These are phyloP conservation scores for Itoplectis maculator DNA, from an alignment of 2,888 invertebrate species.

Conservation along the genomic window DNA sequence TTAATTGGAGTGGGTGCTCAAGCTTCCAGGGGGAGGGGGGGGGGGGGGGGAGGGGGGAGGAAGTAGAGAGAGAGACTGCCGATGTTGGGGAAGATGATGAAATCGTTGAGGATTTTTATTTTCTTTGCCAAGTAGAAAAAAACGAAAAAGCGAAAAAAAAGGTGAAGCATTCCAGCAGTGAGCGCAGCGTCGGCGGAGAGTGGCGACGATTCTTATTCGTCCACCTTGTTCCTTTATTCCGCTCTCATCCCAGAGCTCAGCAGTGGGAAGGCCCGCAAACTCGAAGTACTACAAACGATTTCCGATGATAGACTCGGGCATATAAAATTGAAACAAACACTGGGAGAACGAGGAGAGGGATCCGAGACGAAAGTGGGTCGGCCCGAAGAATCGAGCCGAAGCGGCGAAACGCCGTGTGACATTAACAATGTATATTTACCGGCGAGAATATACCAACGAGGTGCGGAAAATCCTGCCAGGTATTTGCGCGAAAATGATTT, in stretches of 20 bases:
- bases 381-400: background rate
- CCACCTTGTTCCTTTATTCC: background rate
- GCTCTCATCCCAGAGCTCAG: background rate
- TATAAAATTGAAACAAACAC: conserved; percentile 15
- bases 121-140: conserved; percentile 25
- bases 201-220: background rate
- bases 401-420: background rate
- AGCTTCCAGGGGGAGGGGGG: background rate
- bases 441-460: background rate
- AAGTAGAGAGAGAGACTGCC: no score
- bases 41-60: no score
- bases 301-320: conserved; percentile 1
- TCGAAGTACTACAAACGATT: conserved; percentile 7
- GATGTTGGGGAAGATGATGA: conserved; percentile 18
- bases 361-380: background rate
- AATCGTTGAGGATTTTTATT: conserved; percentile 34
- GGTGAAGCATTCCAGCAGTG: background rate
- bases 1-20: conserved; percentile 56
- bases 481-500: background rate
- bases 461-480: background rate
- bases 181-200: conserved; percentile 2
- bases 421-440: background rate
- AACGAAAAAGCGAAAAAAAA: background rate
- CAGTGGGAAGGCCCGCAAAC: background rate
- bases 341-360: background rate